phyloP scores from a whole-genome alignment of 2,113 vertebrate species.

The Cyphomyrus discorhynchus region DNA sequence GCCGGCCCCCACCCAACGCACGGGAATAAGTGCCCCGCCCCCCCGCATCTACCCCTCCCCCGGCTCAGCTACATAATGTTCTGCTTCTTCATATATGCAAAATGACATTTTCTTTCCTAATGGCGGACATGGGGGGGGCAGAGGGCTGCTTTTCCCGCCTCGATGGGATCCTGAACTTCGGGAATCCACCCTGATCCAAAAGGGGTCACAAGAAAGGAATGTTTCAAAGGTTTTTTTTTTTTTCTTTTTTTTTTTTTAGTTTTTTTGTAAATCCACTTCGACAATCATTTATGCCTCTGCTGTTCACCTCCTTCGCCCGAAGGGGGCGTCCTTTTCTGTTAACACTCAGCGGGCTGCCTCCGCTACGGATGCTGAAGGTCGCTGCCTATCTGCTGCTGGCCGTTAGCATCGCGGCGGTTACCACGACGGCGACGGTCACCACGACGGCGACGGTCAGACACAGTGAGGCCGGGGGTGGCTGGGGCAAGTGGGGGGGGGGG shows the following conservation, averaged over 20 bases:
- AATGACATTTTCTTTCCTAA: slow-evolving; percentile 52
- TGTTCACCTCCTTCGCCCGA: slow-evolving; percentile 13
- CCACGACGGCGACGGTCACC: background rate
- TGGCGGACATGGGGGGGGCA: slow-evolving; percentile 38
- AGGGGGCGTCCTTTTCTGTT: background rate
- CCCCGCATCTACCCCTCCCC: background rate
- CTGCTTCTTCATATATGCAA: slow-evolving; percentile 72
- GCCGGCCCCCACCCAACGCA: background rate
- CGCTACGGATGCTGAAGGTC: background rate
- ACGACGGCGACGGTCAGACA: background rate
- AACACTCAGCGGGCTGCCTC: background rate
- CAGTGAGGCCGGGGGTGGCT: background rate
- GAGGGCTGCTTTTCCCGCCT: background rate
- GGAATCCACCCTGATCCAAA: background rate
- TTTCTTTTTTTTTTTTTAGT: slow-evolving; percentile 27
- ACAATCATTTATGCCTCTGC: slow-evolving; percentile 41
- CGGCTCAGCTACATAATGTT: slow-evolving; percentile 56
- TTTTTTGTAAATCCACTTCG: slow-evolving; percentile 36
- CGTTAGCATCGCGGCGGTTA: background rate
- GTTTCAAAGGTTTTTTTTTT: slow-evolving; percentile 30
- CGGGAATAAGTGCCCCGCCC: background rate
- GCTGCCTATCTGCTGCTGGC: background rate
- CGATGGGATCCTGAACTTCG: background rate
- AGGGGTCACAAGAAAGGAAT: background rate
- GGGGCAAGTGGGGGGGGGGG: background rate